phyloP scores from a whole-genome alignment of 2,113 vertebrate genomes.

The Hylia prasina region DNA sequence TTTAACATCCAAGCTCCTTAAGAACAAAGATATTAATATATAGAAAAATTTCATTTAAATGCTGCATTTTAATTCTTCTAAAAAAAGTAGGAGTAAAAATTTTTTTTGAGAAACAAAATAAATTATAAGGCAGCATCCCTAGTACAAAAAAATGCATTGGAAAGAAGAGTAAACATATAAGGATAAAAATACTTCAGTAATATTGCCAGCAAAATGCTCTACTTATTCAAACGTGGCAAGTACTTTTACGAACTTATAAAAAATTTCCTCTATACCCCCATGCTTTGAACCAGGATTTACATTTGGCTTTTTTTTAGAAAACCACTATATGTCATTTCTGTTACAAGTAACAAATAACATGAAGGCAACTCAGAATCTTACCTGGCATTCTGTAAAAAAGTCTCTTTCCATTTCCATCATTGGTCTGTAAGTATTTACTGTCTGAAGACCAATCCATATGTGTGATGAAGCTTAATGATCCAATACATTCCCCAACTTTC shows the following conservation, averaged over 20 bases:
- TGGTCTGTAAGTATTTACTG: constrained; percentile 94
- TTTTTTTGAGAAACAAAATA: neutral
- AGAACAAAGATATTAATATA: neutral
- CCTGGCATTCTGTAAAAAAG: constrained; percentile 96
- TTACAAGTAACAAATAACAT: neutral
- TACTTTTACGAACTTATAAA: neutral
- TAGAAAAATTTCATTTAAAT: neutral
- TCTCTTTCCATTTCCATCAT: constrained; percentile 89
- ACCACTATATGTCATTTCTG: neutral
- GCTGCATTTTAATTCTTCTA: neutral
- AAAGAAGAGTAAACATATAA: neutral
- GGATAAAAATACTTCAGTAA: neutral
- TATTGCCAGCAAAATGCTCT: neutral
- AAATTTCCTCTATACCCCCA: neutral
- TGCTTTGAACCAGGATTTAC: neutral
- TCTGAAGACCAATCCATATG: constrained; percentile 98
- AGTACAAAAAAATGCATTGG: neutral
- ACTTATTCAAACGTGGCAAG: neutral
- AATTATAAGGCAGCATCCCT: neutral
- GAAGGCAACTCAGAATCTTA: constrained; percentile 66
- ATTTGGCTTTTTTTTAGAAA: neutral
- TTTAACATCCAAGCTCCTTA: neutral
- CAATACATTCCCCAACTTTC: constrained; percentile 92
- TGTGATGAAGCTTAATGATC: constrained; percentile 92
- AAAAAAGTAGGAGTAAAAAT: neutral